Base-by-base conservation (phyloP, 1,140 invertebrate genomes). In the Camponotus vicinus region DNA sequence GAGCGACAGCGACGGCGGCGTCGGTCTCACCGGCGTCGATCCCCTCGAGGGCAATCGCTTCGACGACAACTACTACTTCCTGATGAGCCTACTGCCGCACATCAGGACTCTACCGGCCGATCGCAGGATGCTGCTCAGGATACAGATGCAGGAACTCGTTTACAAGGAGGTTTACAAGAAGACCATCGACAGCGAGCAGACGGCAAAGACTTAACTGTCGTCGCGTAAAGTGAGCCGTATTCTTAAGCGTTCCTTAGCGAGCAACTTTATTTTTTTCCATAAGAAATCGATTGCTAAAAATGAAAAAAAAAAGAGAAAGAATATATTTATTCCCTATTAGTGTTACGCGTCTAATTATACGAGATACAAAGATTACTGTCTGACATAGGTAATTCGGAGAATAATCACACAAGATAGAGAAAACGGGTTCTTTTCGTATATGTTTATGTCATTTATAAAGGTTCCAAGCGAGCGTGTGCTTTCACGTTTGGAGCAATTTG, bases 101-200 rank as follows among this genome's bases (percentile, higher is more conserved):
- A 93, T 95, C 66, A 93, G 91, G 77, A 93, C 91, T 18, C 57
- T 95, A 64, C 92, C 94, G 0, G 92, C 93, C 4, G 95, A 95
- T 55, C 87, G 93, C 42, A 88, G 93, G 82, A 95, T 95, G 93
- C 88, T 93, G 45, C 90, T 95, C 0, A 88, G 94, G 87, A 95
- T 95, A 91, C 94, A 95, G 63, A 95, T 95, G 92, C 94, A 95
- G 64, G 94, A 95, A 84, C 67, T 95, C 42, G 93, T 95, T 80
- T 95, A 95, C 66, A 93, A 95, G 66, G 94, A 95, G 77, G 94
- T 95, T 55, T 95, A 95, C 63, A 94, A 95, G 78, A 95, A 94
- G 86, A 88, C 84, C 71, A 86, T 76, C n/a, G 89, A 90, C 8
- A 21, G 45, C 21, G 79, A 83, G 18, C 67, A 73, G 32, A 83